phyloP scores from a whole-genome alignment of 2,888 invertebrate genomes.

The Eucriotettix oculatus region DNA sequence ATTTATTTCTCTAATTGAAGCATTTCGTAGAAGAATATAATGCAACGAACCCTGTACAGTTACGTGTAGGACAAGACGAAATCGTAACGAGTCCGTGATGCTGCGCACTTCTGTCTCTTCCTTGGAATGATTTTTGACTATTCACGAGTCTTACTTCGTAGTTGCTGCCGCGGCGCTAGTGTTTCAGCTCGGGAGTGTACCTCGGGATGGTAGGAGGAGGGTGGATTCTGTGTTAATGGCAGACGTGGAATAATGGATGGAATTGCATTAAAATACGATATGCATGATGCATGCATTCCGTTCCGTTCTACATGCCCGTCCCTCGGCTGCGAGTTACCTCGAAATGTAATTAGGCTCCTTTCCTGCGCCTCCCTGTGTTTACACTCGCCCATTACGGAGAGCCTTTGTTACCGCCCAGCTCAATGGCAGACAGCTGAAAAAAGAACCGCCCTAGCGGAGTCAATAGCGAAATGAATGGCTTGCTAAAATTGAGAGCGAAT shows the following conservation, averaged over 20 bases:
- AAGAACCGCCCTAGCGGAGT: not conserved
- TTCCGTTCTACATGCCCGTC: constrained; percentile 3
- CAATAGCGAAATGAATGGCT: not conserved
- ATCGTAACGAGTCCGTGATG: too few species aligned
- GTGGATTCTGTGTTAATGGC: constrained; percentile 28
- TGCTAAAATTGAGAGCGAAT: not conserved
- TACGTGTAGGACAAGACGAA: too few species aligned
- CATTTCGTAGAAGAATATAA: too few species aligned
- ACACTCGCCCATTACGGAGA: constrained; percentile 9
- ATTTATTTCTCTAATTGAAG: too few species aligned
- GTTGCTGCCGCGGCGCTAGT: too few species aligned
- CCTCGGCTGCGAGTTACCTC: constrained; percentile 8
- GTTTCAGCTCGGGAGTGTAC: too few species aligned
- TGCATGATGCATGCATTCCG: constrained; percentile 27
- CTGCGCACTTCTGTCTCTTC: too few species aligned
- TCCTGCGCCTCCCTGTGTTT: constrained; percentile 7
- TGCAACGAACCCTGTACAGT: too few species aligned
- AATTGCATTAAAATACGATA: constrained; percentile 36
- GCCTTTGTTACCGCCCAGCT: not conserved
- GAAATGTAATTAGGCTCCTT: constrained; percentile 14
- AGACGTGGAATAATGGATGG: constrained; percentile 32
- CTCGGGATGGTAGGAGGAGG: constrained; percentile 2
- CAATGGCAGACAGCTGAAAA: not conserved
- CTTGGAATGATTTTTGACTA: too few species aligned
- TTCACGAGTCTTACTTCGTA: too few species aligned